Conservation (phyloP, 2,113 vertebrate genomes). For the Bagarius yarrelli region DNA sequence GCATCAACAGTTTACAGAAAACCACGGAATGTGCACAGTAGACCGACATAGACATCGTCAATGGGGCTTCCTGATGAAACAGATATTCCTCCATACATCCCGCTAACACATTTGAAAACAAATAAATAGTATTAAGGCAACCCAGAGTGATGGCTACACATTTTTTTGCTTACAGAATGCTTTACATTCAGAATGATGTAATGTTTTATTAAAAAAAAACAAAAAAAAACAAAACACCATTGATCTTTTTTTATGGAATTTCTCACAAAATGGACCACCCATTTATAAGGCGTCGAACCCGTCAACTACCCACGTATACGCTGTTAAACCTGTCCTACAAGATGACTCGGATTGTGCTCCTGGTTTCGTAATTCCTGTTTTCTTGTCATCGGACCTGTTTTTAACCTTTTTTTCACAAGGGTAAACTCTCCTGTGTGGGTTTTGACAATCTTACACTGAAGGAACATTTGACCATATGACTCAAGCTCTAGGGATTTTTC, state of each 20-base stretch:
- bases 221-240: too few species aligned
- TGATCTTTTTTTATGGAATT: too few species aligned
- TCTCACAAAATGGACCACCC: not conserved
- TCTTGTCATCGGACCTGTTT: slow-evolving; percentile 53
- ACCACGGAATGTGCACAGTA: not conserved
- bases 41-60: not conserved
- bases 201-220: not conserved
- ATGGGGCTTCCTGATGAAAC: not conserved
- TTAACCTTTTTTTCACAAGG: not conserved
- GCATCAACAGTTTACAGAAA: not conserved
- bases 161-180: not conserved
- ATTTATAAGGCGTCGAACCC: not conserved
- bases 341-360: slow-evolving; percentile 48
- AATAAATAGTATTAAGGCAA: slow-evolving; percentile 28
- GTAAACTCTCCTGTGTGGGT: not conserved
- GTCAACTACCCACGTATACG: slow-evolving; percentile 21
- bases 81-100: not conserved
- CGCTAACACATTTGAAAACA: not conserved
- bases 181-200: not conserved
- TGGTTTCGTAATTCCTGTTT: slow-evolving; percentile 66
- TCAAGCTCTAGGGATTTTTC: not conserved
- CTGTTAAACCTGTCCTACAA: slow-evolving; percentile 67
- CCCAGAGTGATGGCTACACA: not conserved
- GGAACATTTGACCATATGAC: slow-evolving; percentile 14
- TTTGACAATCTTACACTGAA: not conserved